Evolutionary conservation across 2,888 invertebrate species (phyloP).

Genomic region (Lordiphosa andalusiaca): DNA sequence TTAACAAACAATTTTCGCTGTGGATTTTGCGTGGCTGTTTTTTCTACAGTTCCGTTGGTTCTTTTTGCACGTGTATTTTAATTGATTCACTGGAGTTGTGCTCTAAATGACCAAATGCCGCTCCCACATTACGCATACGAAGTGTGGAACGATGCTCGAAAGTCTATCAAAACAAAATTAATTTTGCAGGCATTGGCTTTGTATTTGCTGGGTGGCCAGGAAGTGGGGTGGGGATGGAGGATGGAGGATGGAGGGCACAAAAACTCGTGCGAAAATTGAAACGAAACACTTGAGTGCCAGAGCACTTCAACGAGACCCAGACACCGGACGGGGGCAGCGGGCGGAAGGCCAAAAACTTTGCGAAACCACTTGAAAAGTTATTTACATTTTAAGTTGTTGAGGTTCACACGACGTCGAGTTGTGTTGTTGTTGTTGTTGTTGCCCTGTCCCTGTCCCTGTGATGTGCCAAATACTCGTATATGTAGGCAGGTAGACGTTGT

Average conservation of each 20-base stretch:
- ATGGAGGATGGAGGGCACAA: too few species aligned
- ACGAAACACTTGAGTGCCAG: conserved; percentile 69
- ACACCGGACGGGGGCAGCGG: conserved; percentile 2
- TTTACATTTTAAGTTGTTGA: conserved; percentile 75
- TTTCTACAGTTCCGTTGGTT: conserved; percentile 2
- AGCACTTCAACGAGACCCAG: conserved; percentile 54
- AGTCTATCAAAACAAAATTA: conserved; percentile 73
- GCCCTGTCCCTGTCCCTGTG: conserved; percentile 57
- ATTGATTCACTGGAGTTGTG: conserved; percentile 49
- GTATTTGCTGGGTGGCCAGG: conserved; percentile 4
- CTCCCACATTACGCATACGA: conserved; percentile 44
- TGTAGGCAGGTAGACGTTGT: conserved; percentile 52
- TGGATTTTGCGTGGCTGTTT: conserved; percentile 25
- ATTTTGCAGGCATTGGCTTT: conserved; percentile 62
- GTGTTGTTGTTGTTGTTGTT: conserved; percentile 41
- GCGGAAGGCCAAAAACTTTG: conserved; percentile 63
- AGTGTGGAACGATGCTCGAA: conserved; percentile 50
- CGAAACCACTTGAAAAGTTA: conserved; percentile 74
- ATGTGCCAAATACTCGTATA: conserved; percentile 64
- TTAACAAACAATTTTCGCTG: conserved; percentile 52
- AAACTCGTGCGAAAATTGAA: conserved; percentile 66
- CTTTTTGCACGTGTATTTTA: conserved; percentile 44
- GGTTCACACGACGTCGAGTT: conserved; percentile 73
- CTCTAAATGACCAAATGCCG: conserved; percentile 42
- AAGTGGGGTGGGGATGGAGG: conserved; percentile 4